A percentile compares a stretch with the other conserved stretches of the same genome.
Evolutionary conservation across 92 coral and sea anemone genomes (phyloP).

Genomic region (Virgularia gustaviana): DNA sequence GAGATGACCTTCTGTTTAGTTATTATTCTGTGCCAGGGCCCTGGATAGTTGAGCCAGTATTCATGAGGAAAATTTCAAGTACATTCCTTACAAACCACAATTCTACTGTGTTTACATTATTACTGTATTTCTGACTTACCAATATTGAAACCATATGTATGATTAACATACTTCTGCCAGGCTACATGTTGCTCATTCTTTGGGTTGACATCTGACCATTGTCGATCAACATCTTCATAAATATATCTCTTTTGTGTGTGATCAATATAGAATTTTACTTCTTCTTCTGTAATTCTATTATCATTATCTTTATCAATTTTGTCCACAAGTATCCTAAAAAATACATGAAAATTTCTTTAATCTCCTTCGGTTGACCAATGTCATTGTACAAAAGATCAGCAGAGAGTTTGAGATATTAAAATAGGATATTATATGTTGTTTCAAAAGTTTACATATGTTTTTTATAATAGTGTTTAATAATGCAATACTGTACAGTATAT

Average conservation of each 20-base stretch:
- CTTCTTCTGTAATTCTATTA: slow-evolving; percentile 78
- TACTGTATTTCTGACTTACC: slow-evolving; percentile 31
- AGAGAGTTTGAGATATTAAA: too few relatives aligned
- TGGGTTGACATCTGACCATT: slow-evolving; percentile 66
- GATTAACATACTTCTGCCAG: slow-evolving; percentile 87
- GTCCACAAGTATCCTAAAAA: slow-evolving; percentile 78
- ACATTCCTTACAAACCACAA: not conserved
- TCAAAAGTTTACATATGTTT: too few relatives aligned
- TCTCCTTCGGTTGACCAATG: too few relatives aligned
- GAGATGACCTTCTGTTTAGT: too few relatives aligned
- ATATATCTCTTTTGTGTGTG: slow-evolving; percentile 79
- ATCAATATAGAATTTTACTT: slow-evolving; percentile 76
- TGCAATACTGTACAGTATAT: too few relatives aligned
- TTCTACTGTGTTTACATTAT: not conserved
- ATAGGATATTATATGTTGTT: too few relatives aligned
- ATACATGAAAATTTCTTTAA: too few relatives aligned
- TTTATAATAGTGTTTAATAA: too few relatives aligned
- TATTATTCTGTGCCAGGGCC: too few relatives aligned
- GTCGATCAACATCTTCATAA: slow-evolving; percentile 95
- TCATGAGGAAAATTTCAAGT: not conserved
- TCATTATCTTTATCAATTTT: slow-evolving; percentile 72
- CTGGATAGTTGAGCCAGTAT: too few relatives aligned
- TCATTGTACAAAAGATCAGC: too few relatives aligned
- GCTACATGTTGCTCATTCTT: slow-evolving; percentile 56
- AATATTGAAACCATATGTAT: slow-evolving; percentile 80